A percentile compares a stretch with the other conserved stretches of the same genome.
Evolutionary conservation across 2,113 vertebrate species (phyloP).

Genomic region (Puntigrus tetrazona): DNA sequence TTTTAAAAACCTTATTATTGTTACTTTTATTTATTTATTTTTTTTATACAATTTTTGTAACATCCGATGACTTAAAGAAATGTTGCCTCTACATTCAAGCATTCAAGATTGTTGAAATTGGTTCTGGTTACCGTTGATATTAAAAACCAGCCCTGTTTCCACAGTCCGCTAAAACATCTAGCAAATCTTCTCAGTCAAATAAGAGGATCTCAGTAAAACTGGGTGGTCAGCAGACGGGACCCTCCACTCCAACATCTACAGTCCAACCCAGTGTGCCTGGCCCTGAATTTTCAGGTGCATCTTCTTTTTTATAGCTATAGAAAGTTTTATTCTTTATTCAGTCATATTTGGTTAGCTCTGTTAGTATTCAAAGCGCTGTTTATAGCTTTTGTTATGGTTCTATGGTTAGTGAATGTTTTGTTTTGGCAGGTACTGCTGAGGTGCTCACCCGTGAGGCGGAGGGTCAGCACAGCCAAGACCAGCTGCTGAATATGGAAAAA

Average conservation of each 20-base stretch:
- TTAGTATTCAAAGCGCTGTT: not conserved
- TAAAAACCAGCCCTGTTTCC: not conserved
- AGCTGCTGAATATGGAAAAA: conserved; percentile 60
- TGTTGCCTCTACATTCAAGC: not conserved
- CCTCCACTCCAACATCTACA: conserved; percentile 31
- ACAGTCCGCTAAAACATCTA: conserved; percentile 81
- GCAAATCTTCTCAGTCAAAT: conserved; percentile 70
- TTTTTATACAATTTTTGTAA: not conserved
- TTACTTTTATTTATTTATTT: not conserved
- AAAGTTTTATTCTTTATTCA: not conserved
- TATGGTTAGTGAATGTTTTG: conserved; percentile 50
- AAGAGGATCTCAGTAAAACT: conserved; percentile 75
- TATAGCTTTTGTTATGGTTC: not conserved
- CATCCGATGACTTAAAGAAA: not conserved
- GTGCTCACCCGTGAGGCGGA: conserved; percentile 77
- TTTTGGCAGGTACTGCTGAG: conserved; percentile 74
- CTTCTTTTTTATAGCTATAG: not conserved
- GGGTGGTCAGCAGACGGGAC: conserved; percentile 64
- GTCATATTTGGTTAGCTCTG: not conserved
- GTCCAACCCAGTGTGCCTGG: conserved; percentile 41
- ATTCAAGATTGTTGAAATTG: not conserved
- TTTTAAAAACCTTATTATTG: not conserved
- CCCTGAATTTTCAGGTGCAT: conserved; percentile 68
- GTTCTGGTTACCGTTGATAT: not conserved
- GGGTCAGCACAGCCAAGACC: conserved; percentile 66